Conservation (phyloP, 2,797 vertebrate genomes). For the Pangasius macronema region DNA sequence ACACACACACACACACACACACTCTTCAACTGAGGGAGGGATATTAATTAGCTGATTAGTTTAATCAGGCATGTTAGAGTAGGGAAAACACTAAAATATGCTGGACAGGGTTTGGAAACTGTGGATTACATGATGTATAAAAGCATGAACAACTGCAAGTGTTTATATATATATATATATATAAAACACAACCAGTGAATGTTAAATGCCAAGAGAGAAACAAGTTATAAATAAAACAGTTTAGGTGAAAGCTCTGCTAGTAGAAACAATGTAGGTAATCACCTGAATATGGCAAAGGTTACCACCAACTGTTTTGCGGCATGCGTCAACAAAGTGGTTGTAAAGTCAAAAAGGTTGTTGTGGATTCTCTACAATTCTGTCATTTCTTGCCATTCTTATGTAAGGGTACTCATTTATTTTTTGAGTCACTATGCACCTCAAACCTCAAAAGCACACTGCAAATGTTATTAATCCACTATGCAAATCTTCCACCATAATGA, state of each 20-base stretch:
- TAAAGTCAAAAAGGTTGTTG: background rate
- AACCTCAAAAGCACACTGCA: slow-evolving; percentile 7
- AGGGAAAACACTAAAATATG: background rate
- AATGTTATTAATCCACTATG: slow-evolving; percentile 18
- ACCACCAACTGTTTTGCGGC: background rate
- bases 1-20: slow-evolving; percentile 1
- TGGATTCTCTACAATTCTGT: background rate
- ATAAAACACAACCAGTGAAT: background rate
- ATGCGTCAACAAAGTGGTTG: background rate
- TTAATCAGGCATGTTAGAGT: background rate
- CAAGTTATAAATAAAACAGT: background rate
- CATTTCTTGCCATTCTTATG: background rate
- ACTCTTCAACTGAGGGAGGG: too few species aligned
- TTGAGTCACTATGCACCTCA: background rate
- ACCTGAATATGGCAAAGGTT: background rate
- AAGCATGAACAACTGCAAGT: background rate
- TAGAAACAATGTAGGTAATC: background rate
- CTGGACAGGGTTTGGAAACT: background rate
- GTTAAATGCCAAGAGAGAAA: slow-evolving; percentile 12
- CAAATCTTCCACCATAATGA: background rate
- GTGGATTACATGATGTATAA: background rate
- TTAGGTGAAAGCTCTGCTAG: background rate
- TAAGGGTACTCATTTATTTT: background rate
- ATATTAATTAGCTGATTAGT: background rate
- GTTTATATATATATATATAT: background rate